A percentile compares a stretch with the other conserved stretches of the same genome.
Conservation (phyloP, 2,888 invertebrate species). For the Acleris sparsana region DNA sequence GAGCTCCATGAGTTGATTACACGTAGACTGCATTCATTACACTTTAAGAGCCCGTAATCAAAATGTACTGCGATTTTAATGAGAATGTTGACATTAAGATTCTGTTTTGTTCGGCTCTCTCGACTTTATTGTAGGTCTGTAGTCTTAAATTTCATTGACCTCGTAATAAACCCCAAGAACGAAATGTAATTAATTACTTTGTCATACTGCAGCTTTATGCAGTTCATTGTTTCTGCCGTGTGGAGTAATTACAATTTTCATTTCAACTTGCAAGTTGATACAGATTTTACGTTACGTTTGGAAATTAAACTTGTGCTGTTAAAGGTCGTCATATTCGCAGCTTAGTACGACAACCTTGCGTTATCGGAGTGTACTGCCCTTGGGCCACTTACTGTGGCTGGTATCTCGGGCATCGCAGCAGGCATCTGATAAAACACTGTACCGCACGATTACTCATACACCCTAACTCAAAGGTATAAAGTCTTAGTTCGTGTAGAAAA, state of each 20-base stretch:
- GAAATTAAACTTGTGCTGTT: neutral
- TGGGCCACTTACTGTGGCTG: slow-evolving; percentile 70
- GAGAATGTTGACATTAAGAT: slow-evolving; percentile 38
- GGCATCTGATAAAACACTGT: slow-evolving; percentile 66
- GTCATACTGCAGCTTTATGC: slow-evolving; percentile 19
- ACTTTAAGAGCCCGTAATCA: slow-evolving; percentile 27
- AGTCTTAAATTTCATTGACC: slow-evolving; percentile 19
- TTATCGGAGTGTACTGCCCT: slow-evolving; percentile 74
- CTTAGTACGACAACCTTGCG: slow-evolving; percentile 65
- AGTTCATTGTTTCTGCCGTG: neutral
- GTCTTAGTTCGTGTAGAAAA: slow-evolving; percentile 6
- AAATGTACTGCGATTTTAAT: slow-evolving; percentile 23
- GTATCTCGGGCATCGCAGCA: slow-evolving; percentile 70
- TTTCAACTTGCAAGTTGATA: too few relatives aligned
- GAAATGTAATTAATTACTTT: slow-evolving; percentile 26
- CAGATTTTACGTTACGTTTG: too few relatives aligned
- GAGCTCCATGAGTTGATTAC: slow-evolving; percentile 19
- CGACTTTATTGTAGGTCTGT: slow-evolving; percentile 15
- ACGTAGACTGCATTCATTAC: slow-evolving; percentile 34
- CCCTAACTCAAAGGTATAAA: slow-evolving; percentile 14
- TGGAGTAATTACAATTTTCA: neutral
- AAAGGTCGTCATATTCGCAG: slow-evolving; percentile 31
- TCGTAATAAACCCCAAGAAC: slow-evolving; percentile 16
- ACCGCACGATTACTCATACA: slow-evolving; percentile 18
- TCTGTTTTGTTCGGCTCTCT: slow-evolving; percentile 29